Percentiles rank a stretch among this genome's conserved stretches.
These are phyloP conservation scores for Sialis lutaria DNA, from an alignment of 2,888 invertebrate species.

Conservation along the genomic window DNA sequence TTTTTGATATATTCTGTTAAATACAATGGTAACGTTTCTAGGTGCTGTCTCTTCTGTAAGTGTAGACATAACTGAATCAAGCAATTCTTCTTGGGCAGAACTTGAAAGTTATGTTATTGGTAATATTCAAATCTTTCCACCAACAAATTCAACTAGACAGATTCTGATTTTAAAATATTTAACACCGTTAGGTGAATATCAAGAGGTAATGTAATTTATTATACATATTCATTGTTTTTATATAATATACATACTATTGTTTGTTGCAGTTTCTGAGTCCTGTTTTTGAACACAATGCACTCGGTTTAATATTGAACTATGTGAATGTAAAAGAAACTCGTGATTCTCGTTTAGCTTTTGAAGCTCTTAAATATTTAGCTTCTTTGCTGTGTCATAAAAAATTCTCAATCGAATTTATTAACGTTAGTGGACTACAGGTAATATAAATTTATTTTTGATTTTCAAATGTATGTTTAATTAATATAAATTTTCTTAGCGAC, in stretches of 20 bases:
- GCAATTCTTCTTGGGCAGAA: constrained; percentile 84
- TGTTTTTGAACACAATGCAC: constrained; percentile 83
- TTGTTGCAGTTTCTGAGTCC: constrained; percentile 61
- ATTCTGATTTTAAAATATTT: constrained; percentile 85
- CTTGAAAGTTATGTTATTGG: constrained; percentile 80
- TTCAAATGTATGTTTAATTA: constrained; percentile 1
- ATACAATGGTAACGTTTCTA: constrained; percentile 7
- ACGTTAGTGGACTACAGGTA: constrained; percentile 69
- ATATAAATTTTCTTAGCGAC: constrained; percentile 31
- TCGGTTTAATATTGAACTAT: constrained; percentile 79
- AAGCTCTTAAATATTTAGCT: constrained; percentile 87
- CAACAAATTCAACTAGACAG: constrained; percentile 76
- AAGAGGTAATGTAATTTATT: constrained; percentile 43
- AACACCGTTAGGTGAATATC: constrained; percentile 96
- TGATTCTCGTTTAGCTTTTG: constrained; percentile 88
- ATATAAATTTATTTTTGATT: not conserved
- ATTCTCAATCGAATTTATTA: constrained; percentile 91
- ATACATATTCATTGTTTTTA: not conserved
- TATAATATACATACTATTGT: constrained; percentile 5
- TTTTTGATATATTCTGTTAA: not conserved
- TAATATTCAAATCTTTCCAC: constrained; percentile 76
- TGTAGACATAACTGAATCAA: constrained; percentile 35
- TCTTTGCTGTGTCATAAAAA: constrained; percentile 94
- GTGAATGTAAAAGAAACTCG: constrained; percentile 75
- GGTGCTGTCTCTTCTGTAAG: constrained; percentile 7